Evolutionary conservation across 1,140 invertebrate genomes (phyloP).

Genomic region (Psix sp.): DNA sequence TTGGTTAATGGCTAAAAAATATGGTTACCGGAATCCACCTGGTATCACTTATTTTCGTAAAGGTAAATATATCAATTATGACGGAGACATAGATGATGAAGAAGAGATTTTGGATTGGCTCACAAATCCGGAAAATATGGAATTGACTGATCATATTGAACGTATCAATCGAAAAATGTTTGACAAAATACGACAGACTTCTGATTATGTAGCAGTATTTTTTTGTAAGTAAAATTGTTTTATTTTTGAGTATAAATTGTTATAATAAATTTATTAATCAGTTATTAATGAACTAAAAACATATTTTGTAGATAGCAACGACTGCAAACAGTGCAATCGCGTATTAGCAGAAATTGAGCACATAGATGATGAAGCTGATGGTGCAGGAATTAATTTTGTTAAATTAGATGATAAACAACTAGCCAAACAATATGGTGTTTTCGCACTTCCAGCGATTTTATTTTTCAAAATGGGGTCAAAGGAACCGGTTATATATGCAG

Average conservation of each 20-base stretch:
- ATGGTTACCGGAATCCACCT: slow-evolving; percentile 91
- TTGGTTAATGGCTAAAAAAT: slow-evolving; percentile 95
- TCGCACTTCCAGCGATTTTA: slow-evolving; percentile 90
- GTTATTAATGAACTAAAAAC: too few species aligned
- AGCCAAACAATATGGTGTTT: slow-evolving; percentile 91
- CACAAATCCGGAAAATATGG: slow-evolving; percentile 96
- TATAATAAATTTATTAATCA: too few species aligned
- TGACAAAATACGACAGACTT: slow-evolving; percentile 91
- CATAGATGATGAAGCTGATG: slow-evolving; percentile 94
- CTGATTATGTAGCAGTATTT: slow-evolving; percentile 95
- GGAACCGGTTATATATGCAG: slow-evolving; percentile 95
- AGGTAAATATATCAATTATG: slow-evolving; percentile 93
- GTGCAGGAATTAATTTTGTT: slow-evolving; percentile 95
- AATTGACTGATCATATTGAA: slow-evolving; percentile 94
- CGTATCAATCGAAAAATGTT: slow-evolving; percentile 96
- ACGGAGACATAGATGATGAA: slow-evolving; percentile 94
- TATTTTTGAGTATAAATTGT: not conserved
- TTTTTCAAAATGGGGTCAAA: slow-evolving; percentile 93
- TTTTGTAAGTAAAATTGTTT: slow-evolving; percentile 86
- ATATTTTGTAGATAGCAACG: slow-evolving; percentile 90
- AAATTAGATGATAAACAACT: slow-evolving; percentile 92
- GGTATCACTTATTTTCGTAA: slow-evolving; percentile 94
- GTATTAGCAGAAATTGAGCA: slow-evolving; percentile 93
- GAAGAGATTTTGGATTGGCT: slow-evolving; percentile 96
- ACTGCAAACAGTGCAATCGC: slow-evolving; percentile 94